Evolutionary conservation across 2,113 vertebrate species (phyloP), one percentile per base, ranked within the genome.

Genomic region (Euleptes europaea): DNA sequence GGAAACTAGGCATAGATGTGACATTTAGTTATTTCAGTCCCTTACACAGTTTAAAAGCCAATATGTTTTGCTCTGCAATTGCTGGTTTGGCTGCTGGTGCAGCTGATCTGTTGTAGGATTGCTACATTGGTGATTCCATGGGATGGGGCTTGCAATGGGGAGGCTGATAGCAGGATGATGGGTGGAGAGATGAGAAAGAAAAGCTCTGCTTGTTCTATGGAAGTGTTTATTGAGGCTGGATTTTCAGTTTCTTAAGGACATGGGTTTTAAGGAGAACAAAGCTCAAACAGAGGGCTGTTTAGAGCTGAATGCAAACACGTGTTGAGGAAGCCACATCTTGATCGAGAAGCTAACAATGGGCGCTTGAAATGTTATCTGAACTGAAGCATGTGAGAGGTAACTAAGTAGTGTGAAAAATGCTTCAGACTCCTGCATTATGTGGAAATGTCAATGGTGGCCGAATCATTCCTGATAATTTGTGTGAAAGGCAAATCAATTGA

Each of bases 401-500:
- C 31, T 42, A 51, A 71, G 10, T 38, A 21, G 44, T 76, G 70
- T 72, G 17, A 83, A 92, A 81, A n/a, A 75, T 75, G 49, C 1
- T 5, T 7, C 51, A 51, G 81, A 17, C 2, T 35, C 86, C 10
- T 74, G 54, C 54, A n/a, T 86, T 66, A 31, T 0, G 0, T 44
- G 44, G 65, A 86, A 87, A 82, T 63, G 66, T 57, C 72, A 88
- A 67, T 78, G 85, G 72, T 21, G 85, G 54, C 65, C 74, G 49
- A 84, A 82, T 72, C 2, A 4, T 72, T 89, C 66, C 78, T 40
- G 1, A 35, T 81, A 88, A 87, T 35, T 81, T 86, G 78, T 88
- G 85, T 85, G 85, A 67, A 86, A 89, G 54, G 54, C 7, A 73
- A 86, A 92, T 51, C n/a, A 66, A 76, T 90, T 73, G 44, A 82